A percentile compares a stretch with the other conserved stretches of the same genome.
These are phyloP conservation scores for Calameuta filiformis DNA, from an alignment of 2,888 invertebrate species.

Conservation along the genomic window DNA sequence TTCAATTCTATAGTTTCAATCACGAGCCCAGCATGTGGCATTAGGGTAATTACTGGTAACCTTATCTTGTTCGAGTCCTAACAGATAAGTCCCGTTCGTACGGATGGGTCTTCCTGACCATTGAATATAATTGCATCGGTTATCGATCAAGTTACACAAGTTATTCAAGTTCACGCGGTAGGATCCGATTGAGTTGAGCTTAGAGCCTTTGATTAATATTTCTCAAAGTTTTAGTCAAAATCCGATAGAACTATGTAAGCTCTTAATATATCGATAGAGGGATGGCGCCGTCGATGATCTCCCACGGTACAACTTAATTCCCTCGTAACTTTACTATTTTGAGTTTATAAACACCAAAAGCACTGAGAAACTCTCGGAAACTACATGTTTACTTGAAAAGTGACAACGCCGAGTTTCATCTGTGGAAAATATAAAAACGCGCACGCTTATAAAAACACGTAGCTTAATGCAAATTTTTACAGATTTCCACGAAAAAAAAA, in stretches of 20 bases:
- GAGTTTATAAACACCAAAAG: neutral
- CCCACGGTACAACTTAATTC: neutral
- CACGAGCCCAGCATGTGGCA: neutral
- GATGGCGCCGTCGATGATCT: neutral
- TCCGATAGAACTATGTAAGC: neutral
- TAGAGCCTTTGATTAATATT: neutral
- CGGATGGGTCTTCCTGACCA: neutral
- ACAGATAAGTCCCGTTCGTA: neutral
- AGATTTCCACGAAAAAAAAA: neutral
- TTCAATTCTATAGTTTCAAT: neutral
- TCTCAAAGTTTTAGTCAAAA: neutral
- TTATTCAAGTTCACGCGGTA: neutral
- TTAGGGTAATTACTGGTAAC: neutral
- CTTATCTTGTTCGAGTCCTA: neutral
- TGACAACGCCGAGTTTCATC: neutral
- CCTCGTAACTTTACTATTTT: neutral
- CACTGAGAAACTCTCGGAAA: neutral
- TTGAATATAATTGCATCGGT: neutral
- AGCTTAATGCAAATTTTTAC: neutral
- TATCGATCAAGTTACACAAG: neutral
- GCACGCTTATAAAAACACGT: too few relatives aligned
- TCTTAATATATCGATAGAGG: neutral
- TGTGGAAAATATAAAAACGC: neutral
- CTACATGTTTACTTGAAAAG: neutral
- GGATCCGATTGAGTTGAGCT: neutral